phyloP scores from a whole-genome alignment of 2,888 invertebrate genomes.

The Trichogramma evanescens region DNA sequence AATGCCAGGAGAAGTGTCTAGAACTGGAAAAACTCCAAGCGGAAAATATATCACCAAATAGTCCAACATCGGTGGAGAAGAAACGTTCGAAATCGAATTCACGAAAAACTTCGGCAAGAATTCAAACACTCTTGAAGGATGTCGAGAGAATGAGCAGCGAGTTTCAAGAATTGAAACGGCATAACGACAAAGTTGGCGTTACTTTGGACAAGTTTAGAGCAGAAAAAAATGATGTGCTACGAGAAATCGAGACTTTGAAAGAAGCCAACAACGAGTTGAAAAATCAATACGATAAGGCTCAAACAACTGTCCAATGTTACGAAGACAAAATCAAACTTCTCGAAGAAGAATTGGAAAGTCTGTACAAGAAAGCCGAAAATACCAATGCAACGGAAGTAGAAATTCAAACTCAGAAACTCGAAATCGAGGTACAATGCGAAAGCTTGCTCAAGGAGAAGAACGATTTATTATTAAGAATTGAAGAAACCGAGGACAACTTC shows the following conservation, averaged over 20 bases:
- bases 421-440: slow-evolving; percentile 28
- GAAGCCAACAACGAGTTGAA: slow-evolving; percentile 16
- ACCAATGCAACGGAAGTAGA: slow-evolving; percentile 18
- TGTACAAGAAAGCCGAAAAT: slow-evolving; percentile 26
- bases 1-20: slow-evolving; percentile 32
- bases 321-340: slow-evolving; percentile 22
- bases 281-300: slow-evolving; percentile 10
- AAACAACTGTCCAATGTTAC: slow-evolving; percentile 1
- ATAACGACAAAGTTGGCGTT: slow-evolving; percentile 13
- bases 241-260: slow-evolving; percentile 29
- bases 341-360: slow-evolving; percentile 22
- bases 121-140: slow-evolving; percentile 27
- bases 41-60: slow-evolving; percentile 2
- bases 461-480: slow-evolving; percentile 3
- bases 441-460: slow-evolving; percentile 26
- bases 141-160: slow-evolving; percentile 30
- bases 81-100: not conserved
- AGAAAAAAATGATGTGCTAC: slow-evolving; percentile 18
- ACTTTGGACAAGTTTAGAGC: slow-evolving; percentile 25
- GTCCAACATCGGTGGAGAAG: not conserved
- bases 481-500: slow-evolving; percentile 9
- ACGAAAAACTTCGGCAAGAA: slow-evolving; percentile 23
- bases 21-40: slow-evolving; percentile 33
- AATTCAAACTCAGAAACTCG: slow-evolving; percentile 25
- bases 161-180: slow-evolving; percentile 25